phyloP scores from a whole-genome alignment of 2,888 invertebrate species.

The Drosophila nigricruria region DNA sequence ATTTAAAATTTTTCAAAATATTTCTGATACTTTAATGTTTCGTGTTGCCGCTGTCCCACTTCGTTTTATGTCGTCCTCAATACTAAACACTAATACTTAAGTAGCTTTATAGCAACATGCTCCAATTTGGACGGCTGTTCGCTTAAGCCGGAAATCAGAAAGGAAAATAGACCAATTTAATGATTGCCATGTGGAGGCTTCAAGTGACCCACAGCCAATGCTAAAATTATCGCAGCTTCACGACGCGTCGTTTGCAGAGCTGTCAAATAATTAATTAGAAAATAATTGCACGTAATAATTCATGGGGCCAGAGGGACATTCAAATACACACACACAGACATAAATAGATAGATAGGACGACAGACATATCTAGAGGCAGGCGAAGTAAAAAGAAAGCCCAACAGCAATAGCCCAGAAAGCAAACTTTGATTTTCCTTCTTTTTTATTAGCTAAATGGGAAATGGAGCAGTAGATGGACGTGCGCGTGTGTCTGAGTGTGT shows the following conservation, averaged over 20 bases:
- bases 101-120: slow-evolving; percentile 57
- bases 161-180: slow-evolving; percentile 61
- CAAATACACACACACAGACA: slow-evolving; percentile 40
- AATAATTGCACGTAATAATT: slow-evolving; percentile 81
- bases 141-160: slow-evolving; percentile 35
- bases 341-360: slow-evolving; percentile 20
- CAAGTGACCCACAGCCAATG: slow-evolving; percentile 47
- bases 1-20: background rate
- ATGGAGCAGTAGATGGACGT: slow-evolving; percentile 14
- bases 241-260: slow-evolving; percentile 44
- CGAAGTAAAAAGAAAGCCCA: slow-evolving; percentile 32
- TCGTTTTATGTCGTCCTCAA: slow-evolving; percentile 42
- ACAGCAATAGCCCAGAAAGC: slow-evolving; percentile 50
- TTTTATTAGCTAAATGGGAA: slow-evolving; percentile 37
- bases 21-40: background rate
- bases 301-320: slow-evolving; percentile 59
- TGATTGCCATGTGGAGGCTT: slow-evolving; percentile 60
- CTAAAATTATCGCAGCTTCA: slow-evolving; percentile 67
- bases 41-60: slow-evolving; percentile 14
- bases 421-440: slow-evolving; percentile 61
- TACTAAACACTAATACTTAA: slow-evolving; percentile 59
- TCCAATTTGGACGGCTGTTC: slow-evolving; percentile 16
- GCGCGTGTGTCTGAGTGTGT: slow-evolving; percentile 5
- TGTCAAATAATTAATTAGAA: slow-evolving; percentile 82
- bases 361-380: slow-evolving; percentile 8